Evolutionary conservation across 2,888 invertebrate species (phyloP), one percentile per base, ranked within the genome.

Genomic region (Sinhomidia bicolor): DNA sequence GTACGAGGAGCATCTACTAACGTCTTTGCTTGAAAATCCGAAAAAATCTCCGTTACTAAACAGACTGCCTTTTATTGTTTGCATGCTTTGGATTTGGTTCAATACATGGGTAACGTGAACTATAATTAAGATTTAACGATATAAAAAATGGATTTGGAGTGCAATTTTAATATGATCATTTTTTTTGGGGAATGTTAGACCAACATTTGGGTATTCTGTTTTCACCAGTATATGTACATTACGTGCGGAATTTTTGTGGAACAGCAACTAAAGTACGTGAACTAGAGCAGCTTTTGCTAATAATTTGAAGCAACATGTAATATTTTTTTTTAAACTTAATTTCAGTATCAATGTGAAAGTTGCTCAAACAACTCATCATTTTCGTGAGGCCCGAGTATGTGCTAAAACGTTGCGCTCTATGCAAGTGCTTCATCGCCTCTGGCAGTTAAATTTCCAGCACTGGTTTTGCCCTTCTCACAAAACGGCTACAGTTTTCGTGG

Each of bases 381-480:
- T 88, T 9, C 82, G 88, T 0, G 44, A 68, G 1, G 1, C 76
- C 0, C 29, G 47, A 54, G 76, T 76, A 0, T 74, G 29, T 17
- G 10, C 62, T 5, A 26, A 36, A 41, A 68, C 81, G 0, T 51
- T 88, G 0, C 76, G 83, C 0, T 65, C 82, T 7, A 32, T 83
- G 44, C 83, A 88, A 23, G 82, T 62, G 0, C 68, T 88, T 12
- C 88, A 88, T 60, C 82, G 88, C 0, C 2, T 65, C 0, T 88
- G 88, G 88, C 83, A 88, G 20, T 4, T 54, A 6, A 80, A 62
- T 32, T 78, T 41, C 26, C 81, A 88, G 23, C 20, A 76, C 1
- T 88, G 81, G 81, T 81, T 83, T 60, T 83, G 82, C 12, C 88
- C 88, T 9, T 29, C 65, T 1, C 82, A 83, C 26, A 88, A 88